A percentile compares a stretch with the other conserved stretches of the same genome.
Conservation (phyloP, 2,888 invertebrate genomes). For the Caenorhabditis drosophilae region DNA sequence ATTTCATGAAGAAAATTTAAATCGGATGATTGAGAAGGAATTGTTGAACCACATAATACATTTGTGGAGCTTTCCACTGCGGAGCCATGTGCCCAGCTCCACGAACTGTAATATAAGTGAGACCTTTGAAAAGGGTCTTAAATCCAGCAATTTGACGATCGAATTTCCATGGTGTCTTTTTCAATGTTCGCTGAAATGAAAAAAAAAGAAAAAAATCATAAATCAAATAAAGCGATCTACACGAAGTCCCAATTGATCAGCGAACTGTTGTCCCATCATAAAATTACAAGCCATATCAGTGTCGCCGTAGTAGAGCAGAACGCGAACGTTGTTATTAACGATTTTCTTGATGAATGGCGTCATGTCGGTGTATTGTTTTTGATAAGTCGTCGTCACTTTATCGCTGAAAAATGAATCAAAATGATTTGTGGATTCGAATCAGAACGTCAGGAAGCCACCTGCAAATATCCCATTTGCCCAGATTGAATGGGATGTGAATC, state of each 20-base stretch:
- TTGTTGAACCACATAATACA: conserved; percentile 66
- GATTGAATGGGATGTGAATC: conserved; percentile 61
- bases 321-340: conserved; percentile 60
- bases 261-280: conserved; percentile 68
- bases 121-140: conserved; percentile 67
- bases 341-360: conserved; percentile 65
- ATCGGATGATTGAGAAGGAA: conserved; percentile 67
- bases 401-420: conserved; percentile 51
- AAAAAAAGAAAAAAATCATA: too few relatives aligned
- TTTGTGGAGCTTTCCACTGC: conserved; percentile 66
- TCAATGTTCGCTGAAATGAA: conserved; percentile 53
- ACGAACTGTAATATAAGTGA: conserved; percentile 57
- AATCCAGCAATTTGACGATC: conserved; percentile 70
- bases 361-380: conserved; percentile 65
- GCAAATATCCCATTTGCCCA: conserved; percentile 64
- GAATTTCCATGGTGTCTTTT: conserved; percentile 69
- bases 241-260: conserved; percentile 55
- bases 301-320: conserved; percentile 68
- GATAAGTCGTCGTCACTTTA: conserved; percentile 62
- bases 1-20: conserved; percentile 29
- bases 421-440: neutral
- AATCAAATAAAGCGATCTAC: too few relatives aligned
- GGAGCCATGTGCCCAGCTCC: conserved; percentile 67
- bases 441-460: conserved; percentile 43
- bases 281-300: conserved; percentile 64